Percentiles rank a stretch among this genome's conserved stretches.
phyloP scores from a whole-genome alignment of 2,797 vertebrate species.

The Diplodus puntazzo region DNA sequence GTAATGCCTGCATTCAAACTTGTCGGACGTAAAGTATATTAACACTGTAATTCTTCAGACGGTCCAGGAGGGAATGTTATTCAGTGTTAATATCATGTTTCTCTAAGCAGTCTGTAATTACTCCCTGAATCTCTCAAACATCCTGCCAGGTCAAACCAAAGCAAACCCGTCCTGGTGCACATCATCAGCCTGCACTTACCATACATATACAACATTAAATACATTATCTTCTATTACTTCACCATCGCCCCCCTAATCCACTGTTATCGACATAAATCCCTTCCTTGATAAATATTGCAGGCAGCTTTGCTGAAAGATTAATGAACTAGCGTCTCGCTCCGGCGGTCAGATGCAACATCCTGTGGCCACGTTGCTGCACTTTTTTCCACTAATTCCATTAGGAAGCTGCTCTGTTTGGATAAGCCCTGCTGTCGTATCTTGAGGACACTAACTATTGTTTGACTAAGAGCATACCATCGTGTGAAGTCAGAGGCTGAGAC shows the following conservation, averaged over 20 bases:
- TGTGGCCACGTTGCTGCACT: conserved; percentile 45
- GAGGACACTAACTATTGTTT: conserved; percentile 55
- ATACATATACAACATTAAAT: conserved; percentile 44
- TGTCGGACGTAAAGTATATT: background rate
- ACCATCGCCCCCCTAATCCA: conserved; percentile 51
- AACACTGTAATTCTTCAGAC: background rate
- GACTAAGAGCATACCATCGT: conserved; percentile 34
- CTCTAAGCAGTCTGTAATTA: conserved; percentile 21
- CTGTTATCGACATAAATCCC: conserved; percentile 66
- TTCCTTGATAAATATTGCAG: conserved; percentile 77
- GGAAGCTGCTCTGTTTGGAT: conserved; percentile 65
- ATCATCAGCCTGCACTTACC: conserved; percentile 18
- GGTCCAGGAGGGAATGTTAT: background rate
- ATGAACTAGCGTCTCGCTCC: conserved; percentile 61
- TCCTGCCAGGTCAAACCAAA: background rate
- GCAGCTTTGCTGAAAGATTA: conserved; percentile 70
- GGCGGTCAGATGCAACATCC: conserved; percentile 63
- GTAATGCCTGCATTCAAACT: background rate
- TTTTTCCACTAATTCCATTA: conserved; percentile 61
- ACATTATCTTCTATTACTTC: conserved; percentile 52
- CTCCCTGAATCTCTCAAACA: conserved; percentile 4
- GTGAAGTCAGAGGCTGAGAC: conserved; percentile 28
- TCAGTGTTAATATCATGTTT: background rate
- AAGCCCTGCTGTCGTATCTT: conserved; percentile 44
- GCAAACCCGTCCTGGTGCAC: conserved; percentile 1